Evolutionary conservation across 2,113 vertebrate species (phyloP), one percentile per base, ranked within the genome.

Genomic region (Aegithalos caudatus): DNA sequence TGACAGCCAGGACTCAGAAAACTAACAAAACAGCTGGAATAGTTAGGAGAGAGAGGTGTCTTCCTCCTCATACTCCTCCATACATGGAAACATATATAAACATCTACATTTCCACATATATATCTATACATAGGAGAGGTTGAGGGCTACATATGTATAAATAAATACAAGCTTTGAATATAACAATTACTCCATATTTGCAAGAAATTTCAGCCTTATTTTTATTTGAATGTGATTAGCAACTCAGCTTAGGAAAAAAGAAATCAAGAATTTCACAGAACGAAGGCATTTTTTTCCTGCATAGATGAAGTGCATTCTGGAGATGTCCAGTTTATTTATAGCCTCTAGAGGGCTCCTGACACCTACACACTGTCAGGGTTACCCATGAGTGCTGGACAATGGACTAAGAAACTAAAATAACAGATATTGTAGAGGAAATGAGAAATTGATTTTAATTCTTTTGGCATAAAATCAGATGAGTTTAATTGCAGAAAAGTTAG

Each of bases 311-410:
- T 40, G 40, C 20, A 1, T 58, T 86, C 31, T 88, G 70, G 56
- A 57, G 86, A 19, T 14, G 38, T 81, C 57, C 54, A 5, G 5
- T 18, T 82, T 58, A 19, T 47, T 67, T 90, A 57, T 58, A 54
- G 70, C 94, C 96, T 97, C 91, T 93, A 97, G 95, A 95, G 87
- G 96, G 94, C 94, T 88, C 71, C 61, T 92, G 67, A 18, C 38
- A 60, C 96, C 85, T 83, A 51, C 45, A 27, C 54, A 84, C 38
- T 11, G 44, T 14, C 31, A 25, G 27, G 23, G 53, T 88, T 61
- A 29, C 18, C 37, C 6, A 0, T 15, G 62, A 48, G 11, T 67
- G 54, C 67, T 35, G 48, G 33, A 20, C 29, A 67, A 81, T 47
- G n/a, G 31, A 11, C 51, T 35, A 57, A 77, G 38, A 24, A 66